A percentile compares a stretch with the other conserved stretches of the same genome.
Evolutionary conservation across 2,113 vertebrate genomes (phyloP).

Genomic region (Grallaria varia): DNA sequence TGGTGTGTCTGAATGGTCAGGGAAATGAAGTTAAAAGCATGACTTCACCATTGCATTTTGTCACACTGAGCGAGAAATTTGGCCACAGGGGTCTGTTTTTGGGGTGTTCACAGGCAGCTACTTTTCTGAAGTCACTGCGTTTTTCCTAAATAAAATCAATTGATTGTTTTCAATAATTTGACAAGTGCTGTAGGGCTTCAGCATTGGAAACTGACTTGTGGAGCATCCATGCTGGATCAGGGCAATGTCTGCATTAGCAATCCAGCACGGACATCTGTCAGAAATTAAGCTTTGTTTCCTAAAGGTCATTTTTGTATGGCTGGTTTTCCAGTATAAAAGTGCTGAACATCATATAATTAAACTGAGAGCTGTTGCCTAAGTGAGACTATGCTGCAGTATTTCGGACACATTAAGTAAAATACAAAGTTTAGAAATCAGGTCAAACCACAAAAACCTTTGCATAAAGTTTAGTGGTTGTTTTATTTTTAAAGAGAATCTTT

Average conservation of each 20-base stretch:
- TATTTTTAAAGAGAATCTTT: not conserved
- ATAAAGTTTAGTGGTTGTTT: not conserved
- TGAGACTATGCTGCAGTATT: not conserved
- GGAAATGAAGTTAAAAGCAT: not conserved
- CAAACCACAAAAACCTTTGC: not conserved
- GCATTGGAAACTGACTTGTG: not conserved
- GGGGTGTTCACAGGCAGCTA: not conserved
- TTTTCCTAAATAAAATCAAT: not conserved
- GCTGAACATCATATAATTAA: not conserved
- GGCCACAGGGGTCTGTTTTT: not conserved
- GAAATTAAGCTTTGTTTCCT: not conserved
- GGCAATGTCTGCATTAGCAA: not conserved
- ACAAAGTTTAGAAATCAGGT: not conserved
- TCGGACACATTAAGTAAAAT: not conserved
- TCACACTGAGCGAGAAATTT: not conserved
- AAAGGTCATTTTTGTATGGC: not conserved
- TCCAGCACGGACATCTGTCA: not conserved
- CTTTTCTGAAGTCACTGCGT: not conserved
- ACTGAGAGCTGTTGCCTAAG: not conserved
- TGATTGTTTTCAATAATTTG: not conserved
- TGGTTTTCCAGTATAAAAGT: not conserved
- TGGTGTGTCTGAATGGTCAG: not conserved
- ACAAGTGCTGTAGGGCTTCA: not conserved
- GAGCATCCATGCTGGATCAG: not conserved
- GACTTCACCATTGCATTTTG: not conserved